Evolutionary conservation across 1,140 invertebrate genomes (phyloP).

Genomic region (Tribolium castaneum): DNA sequence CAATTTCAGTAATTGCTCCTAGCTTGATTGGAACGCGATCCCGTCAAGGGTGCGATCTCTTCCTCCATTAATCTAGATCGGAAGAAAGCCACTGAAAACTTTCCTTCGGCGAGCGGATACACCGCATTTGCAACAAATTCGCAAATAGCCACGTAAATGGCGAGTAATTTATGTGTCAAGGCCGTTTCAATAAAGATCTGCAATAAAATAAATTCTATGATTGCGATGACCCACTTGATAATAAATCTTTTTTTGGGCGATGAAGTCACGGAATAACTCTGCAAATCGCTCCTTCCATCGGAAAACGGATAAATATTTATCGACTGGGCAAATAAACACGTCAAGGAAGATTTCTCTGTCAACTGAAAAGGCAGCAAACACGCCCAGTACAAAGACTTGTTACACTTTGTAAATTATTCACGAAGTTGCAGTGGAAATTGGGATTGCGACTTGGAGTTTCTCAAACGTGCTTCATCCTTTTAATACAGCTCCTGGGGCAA

Average conservation of each 20-base stretch:
- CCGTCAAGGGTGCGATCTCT: not conserved
- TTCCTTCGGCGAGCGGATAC: not conserved
- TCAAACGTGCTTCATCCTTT: not conserved
- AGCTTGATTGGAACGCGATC: not conserved
- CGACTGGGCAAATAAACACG: constrained; percentile 7
- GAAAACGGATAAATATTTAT: constrained; percentile 24
- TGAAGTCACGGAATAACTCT: not conserved
- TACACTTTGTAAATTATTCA: constrained; percentile 31
- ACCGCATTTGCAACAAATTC: constrained; percentile 1
- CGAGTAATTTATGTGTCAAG: constrained; percentile 19
- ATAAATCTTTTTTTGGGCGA: constrained; percentile 13
- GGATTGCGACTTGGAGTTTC: not conserved
- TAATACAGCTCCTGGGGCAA: not conserved
- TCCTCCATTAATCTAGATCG: not conserved
- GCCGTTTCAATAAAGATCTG: constrained; percentile 16
- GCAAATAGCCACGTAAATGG: not conserved
- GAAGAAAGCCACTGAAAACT: not conserved
- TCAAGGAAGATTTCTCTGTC: constrained; percentile 11
- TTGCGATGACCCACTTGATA: constrained; percentile 12
- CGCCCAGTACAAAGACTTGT: constrained; percentile 25
- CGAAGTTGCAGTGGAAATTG: not conserved
- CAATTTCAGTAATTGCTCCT: not conserved
- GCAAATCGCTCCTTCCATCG: not conserved
- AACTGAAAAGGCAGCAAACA: not conserved
- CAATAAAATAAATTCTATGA: constrained; percentile 23